Percentiles rank a stretch among this genome's conserved stretches.
phyloP scores from a whole-genome alignment of 2,797 vertebrate genomes.

The Alfaro cultratus region DNA sequence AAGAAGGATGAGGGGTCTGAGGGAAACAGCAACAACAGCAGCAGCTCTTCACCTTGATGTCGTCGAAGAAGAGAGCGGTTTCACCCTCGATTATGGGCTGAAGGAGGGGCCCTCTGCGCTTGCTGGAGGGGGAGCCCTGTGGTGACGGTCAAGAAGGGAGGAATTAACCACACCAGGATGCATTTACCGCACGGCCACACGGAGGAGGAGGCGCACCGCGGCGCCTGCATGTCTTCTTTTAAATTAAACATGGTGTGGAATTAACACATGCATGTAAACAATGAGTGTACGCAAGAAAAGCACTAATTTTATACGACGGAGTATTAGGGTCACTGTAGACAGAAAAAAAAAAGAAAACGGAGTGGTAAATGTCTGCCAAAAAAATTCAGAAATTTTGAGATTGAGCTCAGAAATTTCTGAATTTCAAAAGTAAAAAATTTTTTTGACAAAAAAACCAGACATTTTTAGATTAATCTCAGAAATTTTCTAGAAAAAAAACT shows the following conservation, averaged over 20 bases:
- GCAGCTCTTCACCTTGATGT: conserved; percentile 93
- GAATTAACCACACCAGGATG: conserved; percentile 65
- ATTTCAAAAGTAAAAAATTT: no score
- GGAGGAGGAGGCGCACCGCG: conserved; percentile 6
- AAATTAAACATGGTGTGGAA: not conserved
- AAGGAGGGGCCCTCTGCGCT: conserved; percentile 97
- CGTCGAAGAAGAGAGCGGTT: conserved; percentile 98
- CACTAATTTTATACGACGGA: no score
- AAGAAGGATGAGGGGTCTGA: conserved; percentile 28
- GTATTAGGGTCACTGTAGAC: no score
- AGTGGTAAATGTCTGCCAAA: no score
- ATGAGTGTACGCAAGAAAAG: no score
- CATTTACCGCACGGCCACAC: conserved; percentile 17
- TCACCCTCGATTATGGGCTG: conserved; percentile 99
- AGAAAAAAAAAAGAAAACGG: no score
- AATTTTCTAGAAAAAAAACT: no score
- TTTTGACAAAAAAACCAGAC: no score
- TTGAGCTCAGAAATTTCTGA: no score
- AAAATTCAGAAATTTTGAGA: no score
- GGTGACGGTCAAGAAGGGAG: conserved; percentile 86
- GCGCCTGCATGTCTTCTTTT: not conserved
- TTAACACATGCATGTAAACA: not conserved
- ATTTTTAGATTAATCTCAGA: no score
- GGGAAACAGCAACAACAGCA: conserved; percentile 73
- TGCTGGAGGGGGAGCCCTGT: conserved; percentile 99